Evolutionary conservation across 2,888 invertebrate genomes (phyloP).

Genomic region (Neuroscelio doddi): DNA sequence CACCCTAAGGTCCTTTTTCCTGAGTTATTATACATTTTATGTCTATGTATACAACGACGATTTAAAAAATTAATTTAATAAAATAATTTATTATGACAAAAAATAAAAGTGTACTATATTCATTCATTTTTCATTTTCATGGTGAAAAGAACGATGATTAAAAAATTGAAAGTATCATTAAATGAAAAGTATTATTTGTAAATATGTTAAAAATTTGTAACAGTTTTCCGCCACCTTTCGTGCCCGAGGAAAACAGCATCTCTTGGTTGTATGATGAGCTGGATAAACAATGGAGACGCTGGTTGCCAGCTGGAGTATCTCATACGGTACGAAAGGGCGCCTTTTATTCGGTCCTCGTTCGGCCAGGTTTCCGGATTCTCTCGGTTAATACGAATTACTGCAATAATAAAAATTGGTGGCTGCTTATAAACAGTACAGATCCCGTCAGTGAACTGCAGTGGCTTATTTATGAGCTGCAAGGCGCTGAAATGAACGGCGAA

Average conservation of each 20-base stretch:
- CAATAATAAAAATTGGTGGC: conserved; percentile 97
- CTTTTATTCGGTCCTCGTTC: conserved; percentile 92
- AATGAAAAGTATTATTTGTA: no score
- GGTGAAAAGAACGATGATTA: no score
- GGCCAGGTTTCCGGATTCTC: conserved; percentile 91
- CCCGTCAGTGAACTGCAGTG: conserved; percentile 96
- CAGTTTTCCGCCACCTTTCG: conserved; percentile 91
- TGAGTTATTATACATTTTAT: no score
- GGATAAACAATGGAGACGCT: conserved; percentile 91
- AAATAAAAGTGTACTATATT: no score
- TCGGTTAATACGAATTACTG: conserved; percentile 98
- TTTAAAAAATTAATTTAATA: no score
- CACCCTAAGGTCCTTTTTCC: no score
- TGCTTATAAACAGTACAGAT: conserved; percentile 94
- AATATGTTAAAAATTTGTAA: conserved; percentile 1
- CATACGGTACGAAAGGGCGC: conserved; percentile 90
- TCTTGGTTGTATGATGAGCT: conserved; percentile 94
- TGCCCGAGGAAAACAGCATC: conserved; percentile 87
- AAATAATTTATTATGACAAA: no score
- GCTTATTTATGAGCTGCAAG: conserved; percentile 94
- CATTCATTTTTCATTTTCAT: no score
- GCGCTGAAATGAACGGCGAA: conserved; percentile 93
- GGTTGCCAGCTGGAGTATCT: conserved; percentile 91
- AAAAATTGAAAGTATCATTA: no score
- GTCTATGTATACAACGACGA: no score